Evolutionary conservation across 64 coral and sea anemone species (phyloP).

Genomic region (Trachythela sp.): DNA sequence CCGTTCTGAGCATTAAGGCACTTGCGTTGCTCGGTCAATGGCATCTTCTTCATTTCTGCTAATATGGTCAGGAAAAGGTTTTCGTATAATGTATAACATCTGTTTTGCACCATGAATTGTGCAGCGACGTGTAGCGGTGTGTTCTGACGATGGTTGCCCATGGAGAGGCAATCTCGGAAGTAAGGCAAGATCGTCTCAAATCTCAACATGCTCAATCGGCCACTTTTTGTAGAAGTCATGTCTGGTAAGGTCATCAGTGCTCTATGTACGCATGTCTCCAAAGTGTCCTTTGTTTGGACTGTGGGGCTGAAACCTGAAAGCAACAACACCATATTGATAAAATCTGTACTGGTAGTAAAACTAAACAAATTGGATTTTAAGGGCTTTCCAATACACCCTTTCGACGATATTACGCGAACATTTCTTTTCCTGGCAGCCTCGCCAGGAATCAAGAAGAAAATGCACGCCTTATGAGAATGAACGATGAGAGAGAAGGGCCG

Average conservation of each 20-base stretch:
- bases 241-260: not conserved
- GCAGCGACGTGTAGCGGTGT: not conserved
- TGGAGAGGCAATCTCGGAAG: not conserved
- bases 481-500: no score
- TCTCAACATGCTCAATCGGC: not conserved
- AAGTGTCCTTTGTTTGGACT: not conserved
- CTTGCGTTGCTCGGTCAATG: not conserved
- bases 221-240: not conserved
- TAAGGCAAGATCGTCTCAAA: not conserved
- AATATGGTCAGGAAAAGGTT: not conserved
- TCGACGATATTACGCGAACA: no score
- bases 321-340: not conserved
- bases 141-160: not conserved
- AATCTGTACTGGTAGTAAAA: no score
- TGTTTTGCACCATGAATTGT: not conserved
- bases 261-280: not conserved
- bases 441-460: no score
- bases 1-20: not conserved
- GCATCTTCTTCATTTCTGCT: not conserved
- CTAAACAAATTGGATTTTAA: no score
- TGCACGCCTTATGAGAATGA: no score
- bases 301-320: not conserved
- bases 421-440: no score
- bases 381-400: no score
- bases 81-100: not conserved